Conservation (phyloP, 2,797 vertebrate genomes). For the Sphenopsis melanotis region DNA sequence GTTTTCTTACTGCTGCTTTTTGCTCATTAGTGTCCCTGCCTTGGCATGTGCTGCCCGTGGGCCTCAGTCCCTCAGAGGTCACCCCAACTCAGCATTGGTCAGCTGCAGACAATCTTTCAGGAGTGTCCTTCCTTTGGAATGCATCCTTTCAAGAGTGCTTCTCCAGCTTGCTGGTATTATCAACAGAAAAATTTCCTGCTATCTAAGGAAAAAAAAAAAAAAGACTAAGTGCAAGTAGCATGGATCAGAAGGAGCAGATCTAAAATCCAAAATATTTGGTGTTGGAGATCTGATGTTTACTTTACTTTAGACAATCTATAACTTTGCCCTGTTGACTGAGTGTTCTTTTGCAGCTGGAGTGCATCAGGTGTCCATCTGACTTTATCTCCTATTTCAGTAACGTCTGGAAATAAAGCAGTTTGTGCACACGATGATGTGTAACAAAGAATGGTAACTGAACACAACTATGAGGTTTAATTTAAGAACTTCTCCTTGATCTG, state of each 20-base stretch:
- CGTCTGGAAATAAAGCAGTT: not conserved
- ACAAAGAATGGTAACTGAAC: not conserved
- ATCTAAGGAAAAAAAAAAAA: not conserved
- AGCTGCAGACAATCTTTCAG: not conserved
- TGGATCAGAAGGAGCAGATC: not conserved
- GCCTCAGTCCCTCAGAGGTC: fast-evolving
- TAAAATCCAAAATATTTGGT: not conserved
- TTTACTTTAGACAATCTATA: not conserved
- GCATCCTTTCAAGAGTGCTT: not conserved
- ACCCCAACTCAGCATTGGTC: fast-evolving
- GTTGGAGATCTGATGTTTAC: not conserved
- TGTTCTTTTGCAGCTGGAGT: not conserved
- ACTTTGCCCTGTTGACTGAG: not conserved
- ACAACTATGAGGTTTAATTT: not conserved
- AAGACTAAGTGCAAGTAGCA: not conserved
- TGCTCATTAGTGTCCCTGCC: not conserved
- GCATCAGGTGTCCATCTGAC: not conserved
- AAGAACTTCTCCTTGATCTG: not conserved
- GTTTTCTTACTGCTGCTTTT: not conserved
- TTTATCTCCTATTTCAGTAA: not conserved
- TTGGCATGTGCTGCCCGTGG: not conserved
- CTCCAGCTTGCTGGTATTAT: not conserved
- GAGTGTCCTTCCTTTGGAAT: not conserved
- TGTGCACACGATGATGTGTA: fast-evolving
- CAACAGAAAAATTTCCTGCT: not conserved